phyloP scores from a whole-genome alignment of 2,113 vertebrate species.

The Eupsittula cactorum region DNA sequence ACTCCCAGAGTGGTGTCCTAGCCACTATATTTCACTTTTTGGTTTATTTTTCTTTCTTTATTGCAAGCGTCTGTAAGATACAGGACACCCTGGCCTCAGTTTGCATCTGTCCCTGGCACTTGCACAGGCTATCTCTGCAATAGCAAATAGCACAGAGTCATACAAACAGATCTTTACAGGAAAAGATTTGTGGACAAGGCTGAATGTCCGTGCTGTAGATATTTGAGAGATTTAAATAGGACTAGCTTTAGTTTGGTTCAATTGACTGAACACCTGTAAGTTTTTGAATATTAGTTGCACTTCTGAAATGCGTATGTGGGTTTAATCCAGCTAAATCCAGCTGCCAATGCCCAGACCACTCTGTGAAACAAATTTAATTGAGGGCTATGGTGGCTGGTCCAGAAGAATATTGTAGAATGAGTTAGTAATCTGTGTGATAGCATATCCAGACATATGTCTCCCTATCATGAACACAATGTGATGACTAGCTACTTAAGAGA shows the following conservation, averaged over 20 bases:
- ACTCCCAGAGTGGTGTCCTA: not conserved
- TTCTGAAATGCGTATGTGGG: accelerated
- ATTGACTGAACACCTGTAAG: not conserved
- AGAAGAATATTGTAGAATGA: not conserved
- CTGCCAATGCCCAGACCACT: not conserved
- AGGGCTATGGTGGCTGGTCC: not conserved
- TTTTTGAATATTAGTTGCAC: not conserved
- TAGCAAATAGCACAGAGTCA: not conserved
- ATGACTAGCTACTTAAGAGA: not conserved
- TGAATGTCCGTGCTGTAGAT: not conserved
- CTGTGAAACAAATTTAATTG: not conserved
- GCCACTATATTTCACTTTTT: not conserved
- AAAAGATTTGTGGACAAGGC: not conserved
- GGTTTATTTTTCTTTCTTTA: not conserved
- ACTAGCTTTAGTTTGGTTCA: not conserved
- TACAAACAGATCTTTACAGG: not conserved
- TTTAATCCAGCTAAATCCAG: not conserved
- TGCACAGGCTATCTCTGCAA: not conserved
- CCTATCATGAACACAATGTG: not conserved
- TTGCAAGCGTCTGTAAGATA: not conserved
- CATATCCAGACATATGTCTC: not conserved
- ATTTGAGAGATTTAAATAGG: not conserved
- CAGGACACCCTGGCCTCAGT: not conserved
- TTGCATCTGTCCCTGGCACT: not conserved
- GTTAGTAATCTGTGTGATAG: not conserved